Evolutionary conservation across 2,888 invertebrate species (phyloP).

Genomic region (Sinelater perroti): DNA sequence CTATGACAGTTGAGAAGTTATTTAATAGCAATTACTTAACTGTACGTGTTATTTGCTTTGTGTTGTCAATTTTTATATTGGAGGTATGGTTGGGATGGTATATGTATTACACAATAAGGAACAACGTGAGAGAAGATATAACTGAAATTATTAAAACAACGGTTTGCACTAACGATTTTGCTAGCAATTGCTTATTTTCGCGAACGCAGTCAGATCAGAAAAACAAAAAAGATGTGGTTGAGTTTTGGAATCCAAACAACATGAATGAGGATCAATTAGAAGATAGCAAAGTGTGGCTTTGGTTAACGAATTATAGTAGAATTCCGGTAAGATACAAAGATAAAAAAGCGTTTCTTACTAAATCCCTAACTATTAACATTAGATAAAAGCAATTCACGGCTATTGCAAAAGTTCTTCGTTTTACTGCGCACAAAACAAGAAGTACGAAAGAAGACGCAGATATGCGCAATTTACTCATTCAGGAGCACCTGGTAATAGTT

Average conservation of each 20-base stretch:
- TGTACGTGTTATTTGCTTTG: not conserved
- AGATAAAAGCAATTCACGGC: not conserved
- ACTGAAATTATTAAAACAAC: not conserved
- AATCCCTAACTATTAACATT: too few relatives aligned
- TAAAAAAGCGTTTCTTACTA: too few relatives aligned
- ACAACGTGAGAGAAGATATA: not conserved
- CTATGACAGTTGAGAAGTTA: too few relatives aligned
- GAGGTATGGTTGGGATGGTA: conserved; percentile 1
- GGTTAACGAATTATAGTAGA: not conserved
- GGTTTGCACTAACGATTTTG: not conserved
- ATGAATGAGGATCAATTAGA: not conserved
- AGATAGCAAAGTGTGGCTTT: not conserved
- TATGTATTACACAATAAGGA: not conserved
- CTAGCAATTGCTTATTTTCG: not conserved
- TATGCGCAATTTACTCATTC: too few relatives aligned
- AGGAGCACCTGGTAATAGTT: too few relatives aligned
- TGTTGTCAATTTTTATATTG: not conserved
- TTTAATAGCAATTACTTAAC: too few relatives aligned
- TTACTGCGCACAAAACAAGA: too few relatives aligned
- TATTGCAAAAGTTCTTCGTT: not conserved
- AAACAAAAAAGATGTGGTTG: not conserved
- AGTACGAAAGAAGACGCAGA: too few relatives aligned
- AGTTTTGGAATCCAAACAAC: not conserved
- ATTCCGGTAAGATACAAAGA: not conserved
- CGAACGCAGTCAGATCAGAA: not conserved